These are phyloP conservation scores for Lasiommata megera DNA, from an alignment of 2,888 invertebrate species.

Conservation along the genomic window DNA sequence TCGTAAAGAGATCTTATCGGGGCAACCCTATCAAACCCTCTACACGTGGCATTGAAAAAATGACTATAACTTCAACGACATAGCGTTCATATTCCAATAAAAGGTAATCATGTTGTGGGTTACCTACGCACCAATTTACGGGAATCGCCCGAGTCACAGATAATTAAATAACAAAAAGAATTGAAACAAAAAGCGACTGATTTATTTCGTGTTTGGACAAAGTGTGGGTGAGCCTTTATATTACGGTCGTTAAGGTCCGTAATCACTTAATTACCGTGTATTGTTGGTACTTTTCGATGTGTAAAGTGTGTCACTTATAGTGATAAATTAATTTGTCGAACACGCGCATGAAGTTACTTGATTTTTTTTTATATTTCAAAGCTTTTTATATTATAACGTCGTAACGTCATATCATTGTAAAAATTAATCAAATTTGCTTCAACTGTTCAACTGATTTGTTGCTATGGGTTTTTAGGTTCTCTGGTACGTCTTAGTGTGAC, in stretches of 20 bases:
- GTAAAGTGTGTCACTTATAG: conserved; percentile 23
- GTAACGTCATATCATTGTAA: too few relatives aligned
- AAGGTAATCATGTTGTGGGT: conserved; percentile 23
- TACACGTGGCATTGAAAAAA: conserved; percentile 6
- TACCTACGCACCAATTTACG: conserved; percentile 55
- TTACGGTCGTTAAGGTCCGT: conserved; percentile 24
- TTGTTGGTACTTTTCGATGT: conserved; percentile 33
- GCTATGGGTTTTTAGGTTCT: too few relatives aligned
- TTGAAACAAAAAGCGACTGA: conserved; percentile 46
- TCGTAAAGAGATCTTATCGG: conserved; percentile 31
- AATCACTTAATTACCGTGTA: conserved; percentile 35
- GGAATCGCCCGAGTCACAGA: conserved; percentile 58
- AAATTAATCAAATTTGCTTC: too few relatives aligned
- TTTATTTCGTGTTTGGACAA: conserved; percentile 46
- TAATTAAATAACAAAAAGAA: conserved; percentile 72
- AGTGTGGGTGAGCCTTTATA: conserved; percentile 35
- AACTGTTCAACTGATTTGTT: too few relatives aligned
- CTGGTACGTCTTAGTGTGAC: too few relatives aligned
- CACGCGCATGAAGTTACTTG: conserved; percentile 3
- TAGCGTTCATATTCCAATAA: conserved; percentile 24
- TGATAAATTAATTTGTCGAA: conserved; percentile 23
- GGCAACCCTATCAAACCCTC: neutral
- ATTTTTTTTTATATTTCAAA: neutral
- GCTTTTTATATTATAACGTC: too few relatives aligned
- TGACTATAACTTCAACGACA: conserved; percentile 11